phyloP scores from a whole-genome alignment of 2,888 invertebrate species.

The Xestia ashworthii region DNA sequence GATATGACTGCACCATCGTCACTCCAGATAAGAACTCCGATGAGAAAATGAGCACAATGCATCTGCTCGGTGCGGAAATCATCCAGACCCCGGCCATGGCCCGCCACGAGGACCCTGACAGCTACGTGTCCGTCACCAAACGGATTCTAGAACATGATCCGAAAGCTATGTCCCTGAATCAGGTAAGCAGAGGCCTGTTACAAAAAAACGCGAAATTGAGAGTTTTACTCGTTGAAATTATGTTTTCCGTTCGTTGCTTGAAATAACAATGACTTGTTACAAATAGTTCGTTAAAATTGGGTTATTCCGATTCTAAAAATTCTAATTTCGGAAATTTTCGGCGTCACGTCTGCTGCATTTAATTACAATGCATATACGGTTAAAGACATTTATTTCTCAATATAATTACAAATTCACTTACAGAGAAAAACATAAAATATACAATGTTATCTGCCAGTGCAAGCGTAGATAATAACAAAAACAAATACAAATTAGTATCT shows the following conservation, averaged over 20 bases:
- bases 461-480: no score
- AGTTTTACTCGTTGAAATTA: no score
- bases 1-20: constrained; percentile 98
- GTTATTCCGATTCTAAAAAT: not conserved
- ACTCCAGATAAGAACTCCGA: constrained; percentile 99
- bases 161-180: constrained; percentile 94
- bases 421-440: no score
- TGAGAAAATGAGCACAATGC: constrained; percentile 97
- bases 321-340: not conserved
- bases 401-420: no score
- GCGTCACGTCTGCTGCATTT: not conserved
- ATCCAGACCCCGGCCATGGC: constrained; percentile 93
- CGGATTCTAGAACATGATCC: constrained; percentile 94
- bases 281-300: not conserved
- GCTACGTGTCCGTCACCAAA: constrained; percentile 96
- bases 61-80: constrained; percentile 97
- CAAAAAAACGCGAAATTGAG: no score
- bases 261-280: no score
- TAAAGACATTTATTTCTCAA: no score
- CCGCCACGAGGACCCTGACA: constrained; percentile 90
- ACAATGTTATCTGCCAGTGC: no score
- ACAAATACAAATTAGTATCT: no score
- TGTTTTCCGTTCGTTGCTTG: no score
- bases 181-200: constrained; percentile 86
- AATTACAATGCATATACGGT: no score